Evolutionary conservation across 2,888 invertebrate genomes (phyloP).

Genomic region (Dione juno): DNA sequence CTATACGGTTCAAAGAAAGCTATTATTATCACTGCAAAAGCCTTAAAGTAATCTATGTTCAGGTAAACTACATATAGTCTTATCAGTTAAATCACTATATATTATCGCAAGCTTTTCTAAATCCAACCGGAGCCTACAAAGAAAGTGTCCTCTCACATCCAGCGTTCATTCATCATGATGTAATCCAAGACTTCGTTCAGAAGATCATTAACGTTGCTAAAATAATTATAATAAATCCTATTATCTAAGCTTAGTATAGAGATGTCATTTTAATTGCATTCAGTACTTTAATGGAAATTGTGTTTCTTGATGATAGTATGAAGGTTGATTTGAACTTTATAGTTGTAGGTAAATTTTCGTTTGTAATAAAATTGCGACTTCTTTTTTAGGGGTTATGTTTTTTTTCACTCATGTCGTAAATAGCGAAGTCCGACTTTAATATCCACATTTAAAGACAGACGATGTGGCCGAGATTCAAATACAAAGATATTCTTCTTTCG

Average conservation of each 20-base stretch:
- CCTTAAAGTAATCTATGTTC: neutral
- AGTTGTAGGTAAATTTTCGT: too few relatives aligned
- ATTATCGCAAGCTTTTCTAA: slow-evolving; percentile 18
- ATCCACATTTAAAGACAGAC: too few relatives aligned
- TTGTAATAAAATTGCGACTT: too few relatives aligned
- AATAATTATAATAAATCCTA: slow-evolving; percentile 39
- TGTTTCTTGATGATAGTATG: neutral
- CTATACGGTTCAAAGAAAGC: neutral
- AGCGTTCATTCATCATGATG: slow-evolving; percentile 53
- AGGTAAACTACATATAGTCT: slow-evolving; percentile 3
- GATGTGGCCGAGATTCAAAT: too few relatives aligned
- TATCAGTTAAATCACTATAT: slow-evolving; percentile 4
- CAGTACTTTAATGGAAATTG: neutral
- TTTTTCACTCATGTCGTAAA: too few relatives aligned
- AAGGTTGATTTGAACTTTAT: neutral
- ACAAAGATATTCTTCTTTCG: too few relatives aligned
- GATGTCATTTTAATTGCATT: neutral
- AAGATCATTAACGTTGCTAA: slow-evolving; percentile 49
- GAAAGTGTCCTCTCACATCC: slow-evolving; percentile 51
- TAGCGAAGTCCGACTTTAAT: too few relatives aligned
- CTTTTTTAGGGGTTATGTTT: too few relatives aligned
- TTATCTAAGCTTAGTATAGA: slow-evolving; percentile 31
- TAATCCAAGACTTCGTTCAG: slow-evolving; percentile 52
- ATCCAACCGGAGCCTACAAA: slow-evolving; percentile 41
- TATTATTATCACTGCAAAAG: neutral